Percentiles rank a stretch among this genome's conserved stretches.
Conservation (phyloP, 2,888 invertebrate genomes). For the Anodontia alba region DNA sequence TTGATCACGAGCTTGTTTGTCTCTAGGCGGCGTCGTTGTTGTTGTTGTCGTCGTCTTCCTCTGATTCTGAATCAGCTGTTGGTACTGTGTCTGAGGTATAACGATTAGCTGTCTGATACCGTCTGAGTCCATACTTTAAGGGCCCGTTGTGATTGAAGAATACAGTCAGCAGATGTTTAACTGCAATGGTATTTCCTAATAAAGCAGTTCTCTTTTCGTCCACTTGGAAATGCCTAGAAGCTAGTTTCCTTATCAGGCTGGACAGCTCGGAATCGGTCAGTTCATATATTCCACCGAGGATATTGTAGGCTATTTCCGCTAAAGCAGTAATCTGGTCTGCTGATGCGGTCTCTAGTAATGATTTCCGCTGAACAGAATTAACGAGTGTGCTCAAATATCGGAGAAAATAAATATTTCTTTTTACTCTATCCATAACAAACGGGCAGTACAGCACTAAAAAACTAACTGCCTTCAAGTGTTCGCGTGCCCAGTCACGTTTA, state of each 20-base stretch:
- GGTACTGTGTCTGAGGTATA: conserved; percentile 18
- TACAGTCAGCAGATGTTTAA: not conserved
- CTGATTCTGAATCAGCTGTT: conserved; percentile 17
- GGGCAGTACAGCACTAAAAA: no score
- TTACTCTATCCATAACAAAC: conserved; percentile 16
- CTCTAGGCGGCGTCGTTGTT: not conserved
- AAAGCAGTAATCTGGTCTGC: conserved; percentile 7
- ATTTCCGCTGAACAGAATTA: not conserved
- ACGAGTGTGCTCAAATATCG: not conserved
- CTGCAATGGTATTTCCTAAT: not conserved
- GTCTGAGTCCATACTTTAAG: not conserved
- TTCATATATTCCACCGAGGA: conserved; percentile 5
- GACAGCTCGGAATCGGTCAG: conserved; percentile 14
- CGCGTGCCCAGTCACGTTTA: not conserved
- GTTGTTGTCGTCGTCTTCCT: no score
- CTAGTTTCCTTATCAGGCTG: conserved; percentile 3
- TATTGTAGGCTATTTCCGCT: conserved; percentile 10
- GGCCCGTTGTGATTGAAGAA: not conserved
- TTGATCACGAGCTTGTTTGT: not conserved
- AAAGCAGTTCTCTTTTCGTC: not conserved
- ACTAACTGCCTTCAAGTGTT: not conserved
- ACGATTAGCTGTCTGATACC: not conserved
- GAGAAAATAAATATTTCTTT: not conserved
- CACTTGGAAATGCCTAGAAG: not conserved
- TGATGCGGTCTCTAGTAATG: conserved; percentile 3